These are phyloP conservation scores for Phalloptychus januarius DNA, from an alignment of 2,797 vertebrate species.

Conservation along the genomic window DNA sequence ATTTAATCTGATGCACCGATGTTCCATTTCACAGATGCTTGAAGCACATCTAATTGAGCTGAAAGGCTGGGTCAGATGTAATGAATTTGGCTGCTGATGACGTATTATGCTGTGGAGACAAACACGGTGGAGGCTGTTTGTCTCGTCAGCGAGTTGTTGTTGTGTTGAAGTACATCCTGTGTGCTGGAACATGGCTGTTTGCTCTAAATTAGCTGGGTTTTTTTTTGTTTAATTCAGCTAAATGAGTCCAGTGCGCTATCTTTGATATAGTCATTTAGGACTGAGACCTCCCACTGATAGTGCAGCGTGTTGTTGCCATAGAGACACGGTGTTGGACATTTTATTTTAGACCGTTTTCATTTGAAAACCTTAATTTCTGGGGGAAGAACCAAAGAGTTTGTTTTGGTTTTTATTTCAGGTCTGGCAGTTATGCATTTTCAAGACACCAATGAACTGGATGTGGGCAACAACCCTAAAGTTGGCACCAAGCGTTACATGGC, in stretches of 20 bases:
- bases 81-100: conserved; percentile 42
- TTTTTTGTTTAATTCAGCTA: conserved; percentile 14
- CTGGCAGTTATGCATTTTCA: conserved; percentile 98
- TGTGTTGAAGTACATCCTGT: conserved; percentile 40
- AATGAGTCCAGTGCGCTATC: conserved; percentile 5
- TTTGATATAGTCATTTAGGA: neutral
- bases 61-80: conserved; percentile 19
- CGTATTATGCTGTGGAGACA: conserved; percentile 38
- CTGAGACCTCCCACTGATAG: neutral
- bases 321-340: neutral
- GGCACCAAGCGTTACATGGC: conserved; percentile 99
- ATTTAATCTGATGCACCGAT: conserved; percentile 51
- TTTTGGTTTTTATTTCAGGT: conserved; percentile 75
- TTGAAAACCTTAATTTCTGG: neutral
- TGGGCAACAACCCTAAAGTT: conserved; percentile 97
- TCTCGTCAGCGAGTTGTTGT: conserved; percentile 44
- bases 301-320: neutral
- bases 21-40: conserved; percentile 56
- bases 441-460: conserved; percentile 95
- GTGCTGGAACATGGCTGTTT: conserved; percentile 25
- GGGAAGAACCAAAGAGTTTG: neutral
- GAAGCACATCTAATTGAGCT: conserved; percentile 40
- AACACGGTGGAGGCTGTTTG: conserved; percentile 50
- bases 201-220: conserved; percentile 12
- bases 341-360: neutral